Evolutionary conservation across 2,888 invertebrate genomes (phyloP), one percentile per base, ranked within the genome.

Genomic region (Onthophagus sagittarius): DNA sequence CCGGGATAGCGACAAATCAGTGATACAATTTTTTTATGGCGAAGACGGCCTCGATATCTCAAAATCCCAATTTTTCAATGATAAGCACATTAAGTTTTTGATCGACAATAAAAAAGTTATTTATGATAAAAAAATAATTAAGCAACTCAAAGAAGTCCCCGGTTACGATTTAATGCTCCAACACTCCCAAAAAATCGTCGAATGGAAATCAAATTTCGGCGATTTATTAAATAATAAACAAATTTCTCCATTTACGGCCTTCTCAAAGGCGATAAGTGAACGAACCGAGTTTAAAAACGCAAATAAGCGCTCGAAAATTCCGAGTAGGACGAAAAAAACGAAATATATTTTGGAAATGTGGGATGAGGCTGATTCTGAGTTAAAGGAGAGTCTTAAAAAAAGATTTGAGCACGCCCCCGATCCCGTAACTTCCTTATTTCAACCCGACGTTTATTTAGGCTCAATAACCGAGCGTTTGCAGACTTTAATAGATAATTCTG

Each of bases 31-130:
- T 85, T 88, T 93, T 14, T 98, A 97, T 80, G 98, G 98, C 0
- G 98, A 98, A 87, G 98, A 98, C 83, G 96, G 96, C 0, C 87
- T 96, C 78, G 99, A 99, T 81, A 93, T 99, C 69, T 87, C 91
- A 0, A 96, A 95, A 84, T 91, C 94, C 0, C 94, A 94, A 78
- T 98, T 94, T 84, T 87, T 99, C 11, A 92, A 90, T 71, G 82
- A 89, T 62, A 90, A 93, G 70, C 94, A 94, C 80, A 86, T 96
- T 53, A 87, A 89, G 14, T 96, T 99, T 82, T 87, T 99, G 5
- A 89, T 92, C n/a, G 90, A 93, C 33, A 99, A 99, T 85, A 87
- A 88, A 0, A 85, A 89, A 4, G 92, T 91, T 0, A 89, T 94
- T 33, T 79, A 92, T 0, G 86, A 90, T 71, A 85, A 89, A 70